phyloP scores from a whole-genome alignment of 2,113 vertebrate species.

The Heteronetta atricapilla region DNA sequence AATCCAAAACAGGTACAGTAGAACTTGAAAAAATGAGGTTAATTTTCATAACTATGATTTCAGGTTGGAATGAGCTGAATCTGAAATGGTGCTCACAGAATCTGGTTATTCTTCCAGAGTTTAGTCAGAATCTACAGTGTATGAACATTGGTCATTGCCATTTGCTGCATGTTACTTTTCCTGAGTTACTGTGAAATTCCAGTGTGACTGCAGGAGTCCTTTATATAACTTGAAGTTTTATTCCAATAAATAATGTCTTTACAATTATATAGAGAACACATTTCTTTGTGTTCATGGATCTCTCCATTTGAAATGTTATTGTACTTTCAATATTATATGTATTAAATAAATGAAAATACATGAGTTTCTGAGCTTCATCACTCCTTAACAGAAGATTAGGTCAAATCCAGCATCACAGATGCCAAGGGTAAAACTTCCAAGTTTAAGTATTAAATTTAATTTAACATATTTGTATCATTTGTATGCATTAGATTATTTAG shows the following conservation, averaged over 20 bases:
- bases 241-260: neutral
- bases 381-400: neutral
- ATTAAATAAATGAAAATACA: accelerated
- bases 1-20: neutral
- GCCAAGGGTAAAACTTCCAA: neutral
- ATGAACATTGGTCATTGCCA: accelerated
- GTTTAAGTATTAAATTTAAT: neutral
- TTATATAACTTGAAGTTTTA: neutral
- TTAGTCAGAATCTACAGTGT: neutral
- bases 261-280: accelerated
- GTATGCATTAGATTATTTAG: neutral
- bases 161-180: neutral
- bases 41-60: neutral
- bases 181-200: neutral
- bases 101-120: neutral
- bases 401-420: neutral
- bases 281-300: neutral
- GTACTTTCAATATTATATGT: neutral
- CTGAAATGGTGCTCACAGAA: neutral
- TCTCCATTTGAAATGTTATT: accelerated
- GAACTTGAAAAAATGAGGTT: neutral
- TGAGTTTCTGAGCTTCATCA: neutral
- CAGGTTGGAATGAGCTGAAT: neutral
- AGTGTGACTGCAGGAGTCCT: neutral
- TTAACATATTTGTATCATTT: neutral